phyloP scores from a whole-genome alignment of 1,140 invertebrate species.

The Phortica variegata region DNA sequence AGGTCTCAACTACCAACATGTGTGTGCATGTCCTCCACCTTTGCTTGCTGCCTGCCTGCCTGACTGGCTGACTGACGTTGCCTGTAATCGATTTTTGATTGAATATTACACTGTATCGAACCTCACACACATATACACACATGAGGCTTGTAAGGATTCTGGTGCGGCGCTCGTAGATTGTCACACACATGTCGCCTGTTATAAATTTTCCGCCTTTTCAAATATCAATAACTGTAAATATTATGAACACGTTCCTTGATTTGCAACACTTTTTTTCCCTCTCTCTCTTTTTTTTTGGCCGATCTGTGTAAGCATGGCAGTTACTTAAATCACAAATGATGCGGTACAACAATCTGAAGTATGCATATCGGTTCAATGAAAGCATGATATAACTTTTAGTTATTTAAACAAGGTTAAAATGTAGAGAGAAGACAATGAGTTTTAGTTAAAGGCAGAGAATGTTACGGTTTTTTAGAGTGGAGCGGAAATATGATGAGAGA shows the following conservation, averaged over 20 bases:
- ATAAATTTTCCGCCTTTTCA: slow-evolving; percentile 58
- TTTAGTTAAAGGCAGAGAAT: too few species aligned
- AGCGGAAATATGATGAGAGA: too few species aligned
- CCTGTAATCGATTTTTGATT: slow-evolving; percentile 57
- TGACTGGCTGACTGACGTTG: too few species aligned
- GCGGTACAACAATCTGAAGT: too few species aligned
- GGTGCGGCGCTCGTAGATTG: slow-evolving; percentile 28
- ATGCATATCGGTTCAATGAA: too few species aligned
- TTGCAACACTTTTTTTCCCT: slow-evolving; percentile 14
- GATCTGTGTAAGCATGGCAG: too few species aligned
- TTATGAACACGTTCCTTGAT: slow-evolving; percentile 57
- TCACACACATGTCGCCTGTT: slow-evolving; percentile 55
- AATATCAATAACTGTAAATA: slow-evolving; percentile 58
- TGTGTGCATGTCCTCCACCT: neutral
- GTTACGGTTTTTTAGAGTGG: too few species aligned
- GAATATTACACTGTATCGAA: slow-evolving; percentile 39
- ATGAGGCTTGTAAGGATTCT: neutral
- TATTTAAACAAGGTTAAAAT: too few species aligned
- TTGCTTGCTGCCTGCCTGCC: slow-evolving; percentile 2
- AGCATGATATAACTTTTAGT: too few species aligned
- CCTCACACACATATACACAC: neutral
- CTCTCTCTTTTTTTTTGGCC: neutral
- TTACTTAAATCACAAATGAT: too few species aligned
- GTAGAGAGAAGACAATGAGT: too few species aligned
- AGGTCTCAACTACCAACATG: neutral